Evolutionary conservation across 2,888 invertebrate species (phyloP).

Genomic region (Ectemnius cavifrons): DNA sequence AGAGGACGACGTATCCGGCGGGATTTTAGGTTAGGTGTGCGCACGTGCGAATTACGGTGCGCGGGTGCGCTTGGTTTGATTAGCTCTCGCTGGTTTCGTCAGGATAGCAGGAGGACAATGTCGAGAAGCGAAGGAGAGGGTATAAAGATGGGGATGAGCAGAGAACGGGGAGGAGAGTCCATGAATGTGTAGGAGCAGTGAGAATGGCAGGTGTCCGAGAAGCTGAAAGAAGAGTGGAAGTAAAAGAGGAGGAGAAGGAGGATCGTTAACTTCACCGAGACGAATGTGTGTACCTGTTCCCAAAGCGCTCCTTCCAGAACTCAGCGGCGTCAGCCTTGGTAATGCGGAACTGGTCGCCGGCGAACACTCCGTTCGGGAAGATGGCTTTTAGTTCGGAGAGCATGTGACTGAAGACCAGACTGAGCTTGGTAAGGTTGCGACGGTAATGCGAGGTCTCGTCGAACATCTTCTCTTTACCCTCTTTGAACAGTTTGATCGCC

Average conservation of each 20-base stretch:
- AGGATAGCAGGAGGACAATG: not conserved
- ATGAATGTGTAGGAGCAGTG: not conserved
- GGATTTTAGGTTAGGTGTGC: constrained; percentile 62
- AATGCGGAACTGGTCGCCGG: constrained; percentile 98
- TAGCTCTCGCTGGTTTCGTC: constrained; percentile 22
- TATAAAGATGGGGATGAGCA: not conserved
- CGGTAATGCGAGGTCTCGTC: constrained; percentile 97
- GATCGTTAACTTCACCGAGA: constrained; percentile 12
- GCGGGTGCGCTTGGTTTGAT: constrained; percentile 11
- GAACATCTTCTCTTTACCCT: constrained; percentile 99
- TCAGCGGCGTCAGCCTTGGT: constrained; percentile 99
- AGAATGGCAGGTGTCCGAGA: constrained; percentile 41
- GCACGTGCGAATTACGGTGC: constrained; percentile 56
- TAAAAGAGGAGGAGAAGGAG: constrained; percentile 6
- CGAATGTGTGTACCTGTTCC: constrained; percentile 85
- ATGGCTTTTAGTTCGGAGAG: constrained; percentile 98
- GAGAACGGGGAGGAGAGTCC: not conserved
- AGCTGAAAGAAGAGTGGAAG: not conserved
- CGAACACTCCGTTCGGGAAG: constrained; percentile 97
- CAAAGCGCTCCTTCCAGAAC: constrained; percentile 98
- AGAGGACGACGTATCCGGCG: constrained; percentile 31
- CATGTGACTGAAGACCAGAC: constrained; percentile 99
- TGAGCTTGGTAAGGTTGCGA: constrained; percentile 97
- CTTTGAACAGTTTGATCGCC: constrained; percentile 98
- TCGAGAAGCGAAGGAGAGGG: not conserved